Percentiles rank a stretch among this genome's conserved stretches.
Evolutionary conservation across 2,113 vertebrate species (phyloP).

Genomic region (Tauraco erythrolophus): DNA sequence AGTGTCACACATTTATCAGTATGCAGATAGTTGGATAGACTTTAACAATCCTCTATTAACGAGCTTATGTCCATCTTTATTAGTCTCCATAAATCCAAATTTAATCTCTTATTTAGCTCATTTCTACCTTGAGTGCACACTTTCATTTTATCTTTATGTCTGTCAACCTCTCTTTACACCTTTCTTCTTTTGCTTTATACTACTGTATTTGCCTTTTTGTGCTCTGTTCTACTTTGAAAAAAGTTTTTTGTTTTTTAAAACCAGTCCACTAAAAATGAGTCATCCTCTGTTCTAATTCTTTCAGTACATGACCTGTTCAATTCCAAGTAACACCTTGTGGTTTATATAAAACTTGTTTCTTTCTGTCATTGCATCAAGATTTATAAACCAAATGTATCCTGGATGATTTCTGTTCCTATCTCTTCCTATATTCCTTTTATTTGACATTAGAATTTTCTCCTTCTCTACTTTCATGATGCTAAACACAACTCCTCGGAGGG

Average conservation of each 20-base stretch:
- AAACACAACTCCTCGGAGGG: neutral
- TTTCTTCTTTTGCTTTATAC: neutral
- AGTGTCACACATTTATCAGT: neutral
- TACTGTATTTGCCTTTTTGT: neutral
- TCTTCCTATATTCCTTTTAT: neutral
- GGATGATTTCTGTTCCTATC: neutral
- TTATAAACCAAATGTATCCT: neutral
- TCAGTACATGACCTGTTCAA: neutral
- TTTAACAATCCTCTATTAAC: constrained; percentile 11
- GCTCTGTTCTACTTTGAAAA: neutral
- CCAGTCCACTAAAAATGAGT: neutral
- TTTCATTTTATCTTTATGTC: constrained; percentile 20
- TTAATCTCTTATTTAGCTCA: neutral
- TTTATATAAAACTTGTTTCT: neutral
- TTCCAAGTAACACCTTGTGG: neutral
- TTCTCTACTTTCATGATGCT: neutral
- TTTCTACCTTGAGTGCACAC: neutral
- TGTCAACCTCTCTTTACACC: neutral
- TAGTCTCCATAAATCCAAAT: neutral
- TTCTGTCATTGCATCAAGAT: neutral
- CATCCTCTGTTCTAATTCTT: neutral
- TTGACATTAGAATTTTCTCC: neutral
- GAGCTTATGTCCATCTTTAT: neutral
- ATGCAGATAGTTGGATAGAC: neutral
- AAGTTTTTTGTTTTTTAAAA: neutral